phyloP scores from a whole-genome alignment of 2,113 vertebrate genomes.

The Panurus biarmicus region DNA sequence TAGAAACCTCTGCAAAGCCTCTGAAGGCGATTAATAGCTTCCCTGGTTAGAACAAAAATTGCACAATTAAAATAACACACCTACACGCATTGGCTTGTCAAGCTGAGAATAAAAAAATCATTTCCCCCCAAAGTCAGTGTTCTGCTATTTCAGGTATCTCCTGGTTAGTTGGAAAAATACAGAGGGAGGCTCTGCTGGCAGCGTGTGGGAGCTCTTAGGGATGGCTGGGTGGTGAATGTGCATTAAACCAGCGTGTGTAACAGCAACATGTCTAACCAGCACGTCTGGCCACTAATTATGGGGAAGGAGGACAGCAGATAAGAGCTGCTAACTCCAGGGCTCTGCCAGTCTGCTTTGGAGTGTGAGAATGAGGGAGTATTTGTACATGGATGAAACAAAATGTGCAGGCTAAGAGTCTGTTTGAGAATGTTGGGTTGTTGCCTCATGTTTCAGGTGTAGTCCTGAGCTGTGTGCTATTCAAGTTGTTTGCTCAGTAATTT shows the following conservation, averaged over 20 bases:
- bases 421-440: fast-evolving
- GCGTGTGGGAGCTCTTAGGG: neutral
- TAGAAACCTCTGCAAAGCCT: neutral
- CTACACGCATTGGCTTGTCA: neutral
- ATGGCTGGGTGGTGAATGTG: neutral
- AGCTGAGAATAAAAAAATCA: neutral
- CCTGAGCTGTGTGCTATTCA: neutral
- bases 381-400: neutral
- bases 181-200: neutral
- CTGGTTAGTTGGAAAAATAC: neutral
- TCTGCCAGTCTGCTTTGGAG: neutral
- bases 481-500: neutral
- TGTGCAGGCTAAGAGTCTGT: neutral
- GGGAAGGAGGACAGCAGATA: neutral
- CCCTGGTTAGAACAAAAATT: neutral
- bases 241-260: neutral
- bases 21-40: neutral
- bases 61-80: neutral
- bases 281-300: neutral
- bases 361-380: neutral
- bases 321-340: neutral
- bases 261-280: neutral
- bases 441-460: neutral
- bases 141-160: neutral
- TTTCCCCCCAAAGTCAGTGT: neutral